Percentiles rank a stretch among this genome's conserved stretches.
Conservation (phyloP, 2,888 invertebrate species). For the Eustalomyia histrio region DNA sequence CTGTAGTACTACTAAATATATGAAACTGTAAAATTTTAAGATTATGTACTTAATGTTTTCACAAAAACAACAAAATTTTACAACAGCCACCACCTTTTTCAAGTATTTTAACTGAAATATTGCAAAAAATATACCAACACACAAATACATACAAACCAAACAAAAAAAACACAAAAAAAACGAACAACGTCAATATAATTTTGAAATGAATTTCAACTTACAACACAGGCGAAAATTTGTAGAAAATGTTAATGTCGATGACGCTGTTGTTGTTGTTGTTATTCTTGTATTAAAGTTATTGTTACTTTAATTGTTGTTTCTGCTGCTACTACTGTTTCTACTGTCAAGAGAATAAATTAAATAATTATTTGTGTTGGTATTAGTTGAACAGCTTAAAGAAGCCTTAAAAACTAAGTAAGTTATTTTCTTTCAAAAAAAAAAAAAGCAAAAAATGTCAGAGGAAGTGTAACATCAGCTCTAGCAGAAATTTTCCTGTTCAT, state of each 20-base stretch:
- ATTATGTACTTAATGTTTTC: conserved; percentile 12
- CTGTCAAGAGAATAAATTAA: conserved; percentile 37
- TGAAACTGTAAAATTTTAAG: conserved; percentile 35
- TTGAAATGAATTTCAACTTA: conserved; percentile 37
- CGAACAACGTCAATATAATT: conserved; percentile 27
- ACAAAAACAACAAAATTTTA: conserved; percentile 2
- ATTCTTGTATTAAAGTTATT: not conserved
- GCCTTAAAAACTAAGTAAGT: conserved; percentile 43
- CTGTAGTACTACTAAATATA: no score
- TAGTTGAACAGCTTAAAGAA: conserved; percentile 41
- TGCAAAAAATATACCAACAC: not conserved
- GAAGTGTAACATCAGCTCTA: conserved; percentile 55
- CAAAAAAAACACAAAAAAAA: no score
- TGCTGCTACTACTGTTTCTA: conserved; percentile 1
- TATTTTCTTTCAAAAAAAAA: no score
- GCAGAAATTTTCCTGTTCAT: conserved; percentile 24
- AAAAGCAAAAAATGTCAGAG: not conserved
- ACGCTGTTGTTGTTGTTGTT: not conserved
- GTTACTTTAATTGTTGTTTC: conserved; percentile 14
- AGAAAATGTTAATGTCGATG: not conserved
- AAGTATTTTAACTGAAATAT: conserved; percentile 45
- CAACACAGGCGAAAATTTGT: not conserved
- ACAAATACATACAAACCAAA: not conserved
- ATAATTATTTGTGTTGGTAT: conserved; percentile 50
- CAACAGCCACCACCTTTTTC: conserved; percentile 59